Base-by-base conservation (phyloP, 2,888 invertebrate genomes). In the Lucinisca nassula region DNA sequence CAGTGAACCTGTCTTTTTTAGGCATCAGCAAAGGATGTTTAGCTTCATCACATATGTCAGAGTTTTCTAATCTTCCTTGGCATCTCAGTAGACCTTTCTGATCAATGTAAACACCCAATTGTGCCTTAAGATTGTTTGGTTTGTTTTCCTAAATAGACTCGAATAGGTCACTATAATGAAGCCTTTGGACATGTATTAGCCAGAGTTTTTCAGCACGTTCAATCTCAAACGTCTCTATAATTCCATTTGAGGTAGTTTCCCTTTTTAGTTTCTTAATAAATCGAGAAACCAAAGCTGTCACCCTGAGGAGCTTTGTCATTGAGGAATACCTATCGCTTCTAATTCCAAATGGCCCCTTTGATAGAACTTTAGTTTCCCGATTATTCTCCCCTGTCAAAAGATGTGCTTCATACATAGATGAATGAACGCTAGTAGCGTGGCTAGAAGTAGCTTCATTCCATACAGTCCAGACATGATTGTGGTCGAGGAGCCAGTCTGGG, bases 201-300 rank as follows among this genome's bases (percentile, higher is more conserved):
- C 61, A 61, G 61, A 61, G 61, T 4, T 61, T 61, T 61, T 61
- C 30, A 30, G 61, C 61, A 17, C 30, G 3, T 24, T 61, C 61
- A 24, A 61, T 61, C 17, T 61, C 30, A 61, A 8, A 61, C 6
- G 27, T 17, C 8, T 30, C 27, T 27, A 61, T 61, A 61, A 8
- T 10, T 61, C 61, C 61, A 27, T 24, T 61, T 27, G 27, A 27
- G 24, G 21, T 61, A 4, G 30, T 24, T 27, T 30, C 30, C 61
- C 61, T 2, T 37, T 55, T 80, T 37, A 81, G n/a, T 24, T 67
- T 74, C 32, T 35, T 32, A n/a, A 76, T n/a, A 49, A 82, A 82
- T 40, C 82, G 32, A 1, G 38, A 21, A 49, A 24, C 75, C 27
- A 40, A 51, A 12, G 76, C 82, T 17, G 82, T 75, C 17, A 82